Base-by-base conservation (phyloP, 2,113 vertebrate genomes). In the Thymallus thymallus region DNA sequence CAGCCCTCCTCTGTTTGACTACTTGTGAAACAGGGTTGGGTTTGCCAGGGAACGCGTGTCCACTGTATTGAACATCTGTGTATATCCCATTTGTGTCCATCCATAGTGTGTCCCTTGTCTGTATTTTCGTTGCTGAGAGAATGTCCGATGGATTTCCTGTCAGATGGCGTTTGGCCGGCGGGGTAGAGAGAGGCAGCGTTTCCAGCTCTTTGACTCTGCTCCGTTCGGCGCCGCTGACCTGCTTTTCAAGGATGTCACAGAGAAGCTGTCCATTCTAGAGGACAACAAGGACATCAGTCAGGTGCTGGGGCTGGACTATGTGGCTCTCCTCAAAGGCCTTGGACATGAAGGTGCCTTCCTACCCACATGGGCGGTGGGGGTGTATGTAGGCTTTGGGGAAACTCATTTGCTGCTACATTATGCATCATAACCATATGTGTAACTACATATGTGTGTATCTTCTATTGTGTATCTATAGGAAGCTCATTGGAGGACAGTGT, bases 401-500 rank as follows among this genome's bases (percentile, higher is more conserved):
- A 60, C n/a, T 0, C 10, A 51, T 14, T 18, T 51, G 48, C 48
- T 29, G 24, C 23, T 26, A 23, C 23, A 64, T 46, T 62, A 23
- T 22, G 45, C 60, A 56, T 0, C 45, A 61, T 60, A 58, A 75
- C 29, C 32, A 16, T 58, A 56, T 60, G 23, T 65, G 23, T 35
- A 51, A n/a, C n/a, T n/a, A n/a, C n/a, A n/a, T n/a, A n/a, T n/a
- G n/a, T n/a, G n/a, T n/a, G n/a, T 30, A 16, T 63, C 4, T 56
- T 45, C 65, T 14, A 26, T 1, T 71, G 16, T 85, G 22, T 78
- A 58, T 69, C 16, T 77, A 61, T 86, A 96, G 96, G 96, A 75
- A 96, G 94, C 80, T 95, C 95, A 4, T 78, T 97, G 86, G 94
- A 95, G 81, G 94, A 95, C 90, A 95, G 95, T 2, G 88, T 97